phyloP scores from a whole-genome alignment of 2,797 vertebrate genomes.

The Gambusia yucatana region DNA sequence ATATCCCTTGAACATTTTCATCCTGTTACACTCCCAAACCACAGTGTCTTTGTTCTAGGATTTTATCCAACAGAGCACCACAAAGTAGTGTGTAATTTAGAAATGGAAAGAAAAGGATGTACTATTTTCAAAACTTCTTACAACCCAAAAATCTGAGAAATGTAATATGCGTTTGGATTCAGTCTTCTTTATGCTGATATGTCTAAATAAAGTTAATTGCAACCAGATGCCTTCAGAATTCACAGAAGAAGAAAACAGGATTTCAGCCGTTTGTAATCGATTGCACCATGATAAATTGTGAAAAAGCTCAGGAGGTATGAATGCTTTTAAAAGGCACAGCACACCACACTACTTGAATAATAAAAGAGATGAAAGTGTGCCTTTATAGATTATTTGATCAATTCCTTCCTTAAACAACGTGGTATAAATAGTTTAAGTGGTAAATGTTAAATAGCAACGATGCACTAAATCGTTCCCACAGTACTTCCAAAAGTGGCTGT shows the following conservation, averaged over 20 bases:
- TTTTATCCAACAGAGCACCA: background rate
- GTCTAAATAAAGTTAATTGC: background rate
- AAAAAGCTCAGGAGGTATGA: background rate
- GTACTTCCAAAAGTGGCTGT: background rate
- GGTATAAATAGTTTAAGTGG: background rate
- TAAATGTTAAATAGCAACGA: background rate
- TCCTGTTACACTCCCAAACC: background rate
- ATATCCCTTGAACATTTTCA: background rate
- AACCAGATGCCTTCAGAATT: background rate
- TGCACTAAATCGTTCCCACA: background rate
- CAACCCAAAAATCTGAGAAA: background rate
- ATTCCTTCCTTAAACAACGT: background rate
- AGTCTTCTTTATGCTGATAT: background rate
- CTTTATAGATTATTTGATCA: conserved; percentile 3
- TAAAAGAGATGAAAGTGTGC: background rate
- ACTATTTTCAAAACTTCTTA: background rate
- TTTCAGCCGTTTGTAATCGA: background rate
- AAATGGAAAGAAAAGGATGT: background rate
- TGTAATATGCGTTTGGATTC: background rate
- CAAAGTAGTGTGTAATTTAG: background rate
- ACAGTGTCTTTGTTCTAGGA: background rate
- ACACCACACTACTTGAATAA: background rate
- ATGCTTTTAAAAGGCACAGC: background rate
- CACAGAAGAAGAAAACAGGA: background rate
- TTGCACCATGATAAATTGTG: background rate